Evolutionary conservation across 2,888 invertebrate genomes (phyloP), one percentile per base, ranked within the genome.

Genomic region (Clanis bilineata): DNA sequence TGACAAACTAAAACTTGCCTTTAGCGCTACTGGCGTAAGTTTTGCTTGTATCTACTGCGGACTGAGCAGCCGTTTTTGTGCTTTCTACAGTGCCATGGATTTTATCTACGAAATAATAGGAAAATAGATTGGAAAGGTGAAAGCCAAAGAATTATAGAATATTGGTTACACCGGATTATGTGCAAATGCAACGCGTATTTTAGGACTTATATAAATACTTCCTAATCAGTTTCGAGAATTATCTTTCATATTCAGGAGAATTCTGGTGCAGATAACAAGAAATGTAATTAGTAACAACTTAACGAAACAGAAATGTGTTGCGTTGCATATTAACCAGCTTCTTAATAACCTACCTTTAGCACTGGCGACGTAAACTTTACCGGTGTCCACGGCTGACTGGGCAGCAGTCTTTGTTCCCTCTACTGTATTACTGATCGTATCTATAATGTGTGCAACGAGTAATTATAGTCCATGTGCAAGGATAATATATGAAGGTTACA

Each of bases 271-370:
- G 6, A 25, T 3, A 4, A 44, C 44, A 44, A 22, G 44, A 9
- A 22, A 25, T 25, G 25, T 2, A 7, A 7, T 6, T 51, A 1
- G 9, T 15, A 32, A 51, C 51, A n/a, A 18, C n/a, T 28, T 12
- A 25, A 51, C 4, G 32, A 51, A 51, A 3, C 2, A 28, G 32
- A 32, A 51, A 10, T 18, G 18, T 25, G 7, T 32, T 32, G 51
- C 28, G 18, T 9, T 51, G 51, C 51, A 51, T 32, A 32, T 51
- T 18, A 51, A 12, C 51, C 32, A 51, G 32, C 32, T 10, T 54
- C 65, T 68, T 71, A 58, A 70, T 72, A 80, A 85, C 85, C 85
- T 80, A 85, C 85, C 85, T 84, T 80, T 83, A 21, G 80, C 74
- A 61, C 71, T 72, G 39, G 66, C 72, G 55, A 74, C 79, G 67